phyloP scores from a whole-genome alignment of 2,888 invertebrate species.

The Chrysomela aeneicollis region DNA sequence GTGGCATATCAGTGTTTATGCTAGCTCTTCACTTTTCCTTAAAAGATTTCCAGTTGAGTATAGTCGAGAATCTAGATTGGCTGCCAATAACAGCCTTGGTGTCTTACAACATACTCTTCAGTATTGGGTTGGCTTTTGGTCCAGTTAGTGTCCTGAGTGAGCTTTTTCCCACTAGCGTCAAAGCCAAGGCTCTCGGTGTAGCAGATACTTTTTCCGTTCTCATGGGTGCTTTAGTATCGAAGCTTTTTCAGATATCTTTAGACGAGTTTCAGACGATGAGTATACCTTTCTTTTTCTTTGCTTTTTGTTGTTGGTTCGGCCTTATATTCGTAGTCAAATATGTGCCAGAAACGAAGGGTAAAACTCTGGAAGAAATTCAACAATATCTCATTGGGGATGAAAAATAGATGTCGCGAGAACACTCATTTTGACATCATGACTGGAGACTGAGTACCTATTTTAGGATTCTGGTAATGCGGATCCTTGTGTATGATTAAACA shows the following conservation, averaged over 20 bases:
- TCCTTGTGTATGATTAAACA: no score
- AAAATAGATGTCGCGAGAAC: slow-evolving; percentile 24
- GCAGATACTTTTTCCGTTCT: slow-evolving; percentile 64
- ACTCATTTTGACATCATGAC: no score
- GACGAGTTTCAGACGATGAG: slow-evolving; percentile 67
- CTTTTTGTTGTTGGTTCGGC: slow-evolving; percentile 67
- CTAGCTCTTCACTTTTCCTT: slow-evolving; percentile 62
- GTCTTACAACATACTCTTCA: slow-evolving; percentile 63
- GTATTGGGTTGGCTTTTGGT: slow-evolving; percentile 64
- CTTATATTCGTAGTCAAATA: slow-evolving; percentile 67
- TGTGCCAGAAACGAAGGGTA: slow-evolving; percentile 76
- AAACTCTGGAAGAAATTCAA: slow-evolving; percentile 73
- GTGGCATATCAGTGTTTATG: slow-evolving; percentile 58
- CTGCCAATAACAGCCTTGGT: slow-evolving; percentile 63
- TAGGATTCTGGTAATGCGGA: no score
- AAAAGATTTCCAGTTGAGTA: slow-evolving; percentile 55
- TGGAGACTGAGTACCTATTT: neutral
- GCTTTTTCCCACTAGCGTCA: slow-evolving; percentile 65
- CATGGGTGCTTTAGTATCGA: slow-evolving; percentile 62
- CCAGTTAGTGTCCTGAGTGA: slow-evolving; percentile 65
- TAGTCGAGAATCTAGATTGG: slow-evolving; percentile 58
- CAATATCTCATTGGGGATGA: slow-evolving; percentile 64
- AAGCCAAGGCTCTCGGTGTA: slow-evolving; percentile 66
- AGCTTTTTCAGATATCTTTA: slow-evolving; percentile 63
- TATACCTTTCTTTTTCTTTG: slow-evolving; percentile 72